These are phyloP conservation scores for Gadus chalcogrammus DNA, from an alignment of 2,113 vertebrate species.

Conservation along the genomic window DNA sequence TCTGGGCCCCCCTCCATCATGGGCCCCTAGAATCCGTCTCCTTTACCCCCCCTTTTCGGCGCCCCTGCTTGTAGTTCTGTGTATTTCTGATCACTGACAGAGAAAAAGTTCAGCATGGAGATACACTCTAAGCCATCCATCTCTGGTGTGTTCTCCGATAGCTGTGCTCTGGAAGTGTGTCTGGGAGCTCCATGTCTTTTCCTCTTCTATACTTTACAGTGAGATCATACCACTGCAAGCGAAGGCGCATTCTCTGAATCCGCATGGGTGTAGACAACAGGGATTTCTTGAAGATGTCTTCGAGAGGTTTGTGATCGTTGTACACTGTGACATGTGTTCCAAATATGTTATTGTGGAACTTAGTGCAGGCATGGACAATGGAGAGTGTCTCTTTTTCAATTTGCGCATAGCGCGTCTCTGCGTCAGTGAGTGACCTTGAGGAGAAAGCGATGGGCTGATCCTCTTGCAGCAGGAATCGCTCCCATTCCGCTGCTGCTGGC, in stretches of 20 bases:
- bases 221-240: neutral
- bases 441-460: neutral
- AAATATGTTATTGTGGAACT: neutral
- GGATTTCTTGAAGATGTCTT: constrained; percentile 1
- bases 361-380: neutral
- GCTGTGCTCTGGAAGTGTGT: neutral
- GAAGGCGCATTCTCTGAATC: neutral
- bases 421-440: neutral
- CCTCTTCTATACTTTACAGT: neutral
- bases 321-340: neutral
- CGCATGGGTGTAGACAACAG: neutral
- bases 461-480: neutral
- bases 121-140: neutral
- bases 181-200: neutral
- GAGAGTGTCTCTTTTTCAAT: neutral
- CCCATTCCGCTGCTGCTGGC: neutral
- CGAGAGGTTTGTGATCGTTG: neutral
- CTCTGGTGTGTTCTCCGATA: neutral
- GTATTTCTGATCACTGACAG: neutral
- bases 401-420: too few species aligned
- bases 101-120: neutral
- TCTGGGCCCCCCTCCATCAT: too few species aligned
- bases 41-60: too few species aligned
- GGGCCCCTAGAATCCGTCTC: too few species aligned
- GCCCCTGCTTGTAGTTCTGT: too few species aligned